These are phyloP conservation scores for Ailuropoda melanoleuca DNA, from an alignment of 2,113 vertebrate genomes.

Conservation along the genomic window DNA sequence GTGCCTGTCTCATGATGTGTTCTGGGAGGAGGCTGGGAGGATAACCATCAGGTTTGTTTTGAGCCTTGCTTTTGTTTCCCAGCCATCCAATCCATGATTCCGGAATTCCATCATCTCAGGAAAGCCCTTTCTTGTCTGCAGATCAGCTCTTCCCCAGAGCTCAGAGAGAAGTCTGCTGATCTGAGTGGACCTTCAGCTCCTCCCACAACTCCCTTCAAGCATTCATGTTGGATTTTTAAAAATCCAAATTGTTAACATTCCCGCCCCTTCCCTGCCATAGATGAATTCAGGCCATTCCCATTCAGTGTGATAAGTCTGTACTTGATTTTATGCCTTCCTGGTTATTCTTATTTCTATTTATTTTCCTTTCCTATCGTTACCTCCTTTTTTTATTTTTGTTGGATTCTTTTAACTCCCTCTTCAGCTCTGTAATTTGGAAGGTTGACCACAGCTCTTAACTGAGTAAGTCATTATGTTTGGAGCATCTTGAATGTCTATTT, in stretches of 20 bases:
- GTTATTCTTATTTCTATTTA: not conserved
- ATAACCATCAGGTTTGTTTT: not conserved
- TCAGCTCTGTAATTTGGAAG: conserved; percentile 3
- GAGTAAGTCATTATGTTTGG: not conserved
- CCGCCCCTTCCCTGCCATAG: not conserved
- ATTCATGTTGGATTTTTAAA: not conserved
- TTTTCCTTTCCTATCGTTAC: not conserved
- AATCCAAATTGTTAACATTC: not conserved
- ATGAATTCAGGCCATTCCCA: not conserved
- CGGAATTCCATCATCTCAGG: not conserved
- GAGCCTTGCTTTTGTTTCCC: not conserved
- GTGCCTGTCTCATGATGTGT: not conserved
- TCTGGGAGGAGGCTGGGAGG: not conserved
- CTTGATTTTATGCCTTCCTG: not conserved
- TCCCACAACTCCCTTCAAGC: not conserved
- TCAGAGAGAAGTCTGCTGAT: not conserved
- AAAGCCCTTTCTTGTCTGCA: not conserved
- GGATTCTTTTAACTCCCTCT: not conserved
- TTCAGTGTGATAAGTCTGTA: not conserved
- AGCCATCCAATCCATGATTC: not conserved
- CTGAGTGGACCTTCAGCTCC: not conserved
- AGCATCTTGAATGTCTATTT: not conserved
- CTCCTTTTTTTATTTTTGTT: not conserved
- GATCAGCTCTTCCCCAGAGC: not conserved
- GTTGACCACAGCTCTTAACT: not conserved